Base-by-base conservation (phyloP, 2,888 invertebrate genomes). In the Drosophila koepferae region DNA sequence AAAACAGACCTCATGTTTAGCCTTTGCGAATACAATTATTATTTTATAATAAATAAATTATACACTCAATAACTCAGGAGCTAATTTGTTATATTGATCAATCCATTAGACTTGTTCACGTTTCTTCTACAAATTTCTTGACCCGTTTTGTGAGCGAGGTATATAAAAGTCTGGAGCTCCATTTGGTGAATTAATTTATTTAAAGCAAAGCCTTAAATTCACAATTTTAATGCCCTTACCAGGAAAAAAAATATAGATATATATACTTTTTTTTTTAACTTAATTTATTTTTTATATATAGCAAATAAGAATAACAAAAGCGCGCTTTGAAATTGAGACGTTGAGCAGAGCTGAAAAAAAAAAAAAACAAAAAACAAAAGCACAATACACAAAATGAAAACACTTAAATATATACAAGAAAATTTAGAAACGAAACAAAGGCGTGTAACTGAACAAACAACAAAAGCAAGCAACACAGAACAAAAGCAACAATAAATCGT, bases 161-260 rank as follows among this genome's bases (percentile, higher is more conserved):
- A 78, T 77, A 16, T 8, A 31, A 36, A 65, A 36, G 62, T 46
- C 59, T 18, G 63, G 36, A 54, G 18, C 36, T 40, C 65, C 70
- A 82, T 77, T 82, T 82, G 86, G 88, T 77, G 82, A 80, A 82
- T 82, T 88, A 90, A 88, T 88, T 88, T 84, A 88, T 86, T 89
- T 87, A 79, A 77, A 77, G 67, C 82, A 71, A 72, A 82, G 82
- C 76, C 74, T 83, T 86, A 82, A 86, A 89, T 89, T 86, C 86
- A 86, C 81, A 86, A 89, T 89, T 86, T 89, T 89, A 89, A 89
- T 89, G 72, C 55, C 71, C 40, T 49, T 53, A 44, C 66, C 75
- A 63, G 62, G 48, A 65, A 55, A 46, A 51, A 59, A 65, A 54
- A 46, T n/a, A 49, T 31, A 28, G 34, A 18, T 18, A 49, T 34